phyloP scores from a whole-genome alignment of 2,113 vertebrate genomes.

The Rhabdomys dilectus region DNA sequence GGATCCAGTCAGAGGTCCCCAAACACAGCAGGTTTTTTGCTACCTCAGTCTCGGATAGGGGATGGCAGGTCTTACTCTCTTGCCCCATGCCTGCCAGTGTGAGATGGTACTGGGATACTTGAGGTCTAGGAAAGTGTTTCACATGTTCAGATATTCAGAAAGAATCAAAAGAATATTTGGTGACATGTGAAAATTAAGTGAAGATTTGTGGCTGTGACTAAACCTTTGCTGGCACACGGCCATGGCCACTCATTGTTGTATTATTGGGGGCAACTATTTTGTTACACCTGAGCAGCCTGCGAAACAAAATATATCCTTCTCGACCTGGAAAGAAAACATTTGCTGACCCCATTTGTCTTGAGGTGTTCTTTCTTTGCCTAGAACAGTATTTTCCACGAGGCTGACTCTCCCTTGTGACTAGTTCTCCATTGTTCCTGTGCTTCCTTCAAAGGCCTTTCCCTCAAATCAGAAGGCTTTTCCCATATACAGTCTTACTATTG shows the following conservation, averaged over 20 bases:
- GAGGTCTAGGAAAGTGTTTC: not conserved
- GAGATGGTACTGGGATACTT: not conserved
- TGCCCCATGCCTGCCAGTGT: no score
- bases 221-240: conserved; percentile 25
- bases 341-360: not conserved
- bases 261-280: not conserved
- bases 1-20: not conserved
- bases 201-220: not conserved
- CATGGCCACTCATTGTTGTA: not conserved
- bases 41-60: not conserved
- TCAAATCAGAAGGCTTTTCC: not conserved
- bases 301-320: not conserved
- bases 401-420: not conserved
- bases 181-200: conserved; percentile 4
- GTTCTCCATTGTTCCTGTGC: not conserved
- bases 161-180: not conserved
- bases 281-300: not conserved
- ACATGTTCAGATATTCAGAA: not conserved
- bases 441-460: conserved; percentile 17
- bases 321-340: not conserved
- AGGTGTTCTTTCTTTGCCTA: not conserved
- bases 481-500: not conserved
- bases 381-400: not conserved
- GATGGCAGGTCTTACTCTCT: not conserved
- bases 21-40: not conserved